A percentile compares a stretch with the other conserved stretches of the same genome.
These are phyloP conservation scores for Morone saxatilis DNA, from an alignment of 2,113 vertebrate genomes.

Conservation along the genomic window DNA sequence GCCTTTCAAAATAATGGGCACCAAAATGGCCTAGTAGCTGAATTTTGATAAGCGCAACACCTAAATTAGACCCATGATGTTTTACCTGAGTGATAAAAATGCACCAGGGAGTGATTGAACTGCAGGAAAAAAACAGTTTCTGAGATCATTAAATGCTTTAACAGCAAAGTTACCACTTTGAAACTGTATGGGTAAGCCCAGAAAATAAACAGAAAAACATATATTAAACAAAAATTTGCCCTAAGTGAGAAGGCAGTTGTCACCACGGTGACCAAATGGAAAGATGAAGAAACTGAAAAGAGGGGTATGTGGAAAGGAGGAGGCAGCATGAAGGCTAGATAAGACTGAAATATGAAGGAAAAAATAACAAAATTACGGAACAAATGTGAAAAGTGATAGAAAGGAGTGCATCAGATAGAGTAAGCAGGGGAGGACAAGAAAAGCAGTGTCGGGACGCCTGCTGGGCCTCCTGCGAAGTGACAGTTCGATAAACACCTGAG, in stretches of 20 bases:
- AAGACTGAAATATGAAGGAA: background rate
- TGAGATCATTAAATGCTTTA: conserved; percentile 69
- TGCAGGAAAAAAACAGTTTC: conserved; percentile 42
- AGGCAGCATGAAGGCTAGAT: background rate
- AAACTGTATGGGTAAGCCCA: conserved; percentile 18
- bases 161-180: conserved; percentile 34
- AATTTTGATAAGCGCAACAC: conserved; percentile 68
- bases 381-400: conserved; percentile 27
- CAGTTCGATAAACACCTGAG: conserved; percentile 78
- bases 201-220: conserved; percentile 26
- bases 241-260: conserved; percentile 11
- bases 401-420: conserved; percentile 27
- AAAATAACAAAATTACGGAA: background rate
- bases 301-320: background rate
- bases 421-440: conserved; percentile 23
- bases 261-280: background rate
- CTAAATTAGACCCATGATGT: conserved; percentile 71
- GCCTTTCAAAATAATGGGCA: conserved; percentile 77
- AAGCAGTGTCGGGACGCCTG: conserved; percentile 22
- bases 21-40: conserved; percentile 63
- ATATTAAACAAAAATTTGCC: too few relatives aligned
- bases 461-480: conserved; percentile 68
- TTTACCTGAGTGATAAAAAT: conserved; percentile 75
- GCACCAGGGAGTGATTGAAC: conserved; percentile 63
- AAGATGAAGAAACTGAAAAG: conserved; percentile 2